Conservation (phyloP, 92 coral and sea anemone species). For the Pocillopora meandrina region DNA sequence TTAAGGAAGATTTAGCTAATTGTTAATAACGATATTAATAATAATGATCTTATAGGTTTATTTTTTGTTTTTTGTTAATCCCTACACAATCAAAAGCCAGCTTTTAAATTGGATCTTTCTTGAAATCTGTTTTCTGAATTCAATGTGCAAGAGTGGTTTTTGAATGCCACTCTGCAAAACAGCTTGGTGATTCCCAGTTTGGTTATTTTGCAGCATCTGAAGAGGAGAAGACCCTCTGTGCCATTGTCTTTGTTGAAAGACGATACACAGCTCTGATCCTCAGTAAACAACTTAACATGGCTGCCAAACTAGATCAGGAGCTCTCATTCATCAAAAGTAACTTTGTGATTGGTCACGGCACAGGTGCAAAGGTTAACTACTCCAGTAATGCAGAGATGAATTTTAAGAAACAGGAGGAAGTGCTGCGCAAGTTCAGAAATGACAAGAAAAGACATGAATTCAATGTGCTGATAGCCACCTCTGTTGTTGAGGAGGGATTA, state of each 20-base stretch:
- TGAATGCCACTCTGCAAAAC: too few relatives aligned
- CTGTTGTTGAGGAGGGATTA: constrained; percentile 95
- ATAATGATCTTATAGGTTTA: too few relatives aligned
- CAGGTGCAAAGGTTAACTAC: constrained; percentile 49
- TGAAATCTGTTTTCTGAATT: too few relatives aligned
- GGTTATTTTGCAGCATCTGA: neutral
- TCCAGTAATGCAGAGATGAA: constrained; percentile 77
- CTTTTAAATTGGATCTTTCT: too few relatives aligned
- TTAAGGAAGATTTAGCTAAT: too few relatives aligned
- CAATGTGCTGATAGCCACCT: constrained; percentile 88
- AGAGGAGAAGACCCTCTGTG: constrained; percentile 64
- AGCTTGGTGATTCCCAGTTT: too few relatives aligned
- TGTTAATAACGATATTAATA: too few relatives aligned
- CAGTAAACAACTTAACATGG: constrained; percentile 78
- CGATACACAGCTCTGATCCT: constrained; percentile 80
- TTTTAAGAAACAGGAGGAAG: constrained; percentile 76
- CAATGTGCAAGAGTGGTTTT: too few relatives aligned
- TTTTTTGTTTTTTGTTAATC: too few relatives aligned
- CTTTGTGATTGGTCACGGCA: constrained; percentile 94
- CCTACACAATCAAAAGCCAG: too few relatives aligned
- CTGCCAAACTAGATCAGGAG: constrained; percentile 53
- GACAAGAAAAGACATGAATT: constrained; percentile 38
- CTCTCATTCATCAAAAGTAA: constrained; percentile 62
- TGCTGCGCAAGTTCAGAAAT: constrained; percentile 61
- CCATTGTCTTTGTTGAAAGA: constrained; percentile 89